Evolutionary conservation across 2,888 invertebrate genomes (phyloP).

Genomic region (Tyria jacobaeae): DNA sequence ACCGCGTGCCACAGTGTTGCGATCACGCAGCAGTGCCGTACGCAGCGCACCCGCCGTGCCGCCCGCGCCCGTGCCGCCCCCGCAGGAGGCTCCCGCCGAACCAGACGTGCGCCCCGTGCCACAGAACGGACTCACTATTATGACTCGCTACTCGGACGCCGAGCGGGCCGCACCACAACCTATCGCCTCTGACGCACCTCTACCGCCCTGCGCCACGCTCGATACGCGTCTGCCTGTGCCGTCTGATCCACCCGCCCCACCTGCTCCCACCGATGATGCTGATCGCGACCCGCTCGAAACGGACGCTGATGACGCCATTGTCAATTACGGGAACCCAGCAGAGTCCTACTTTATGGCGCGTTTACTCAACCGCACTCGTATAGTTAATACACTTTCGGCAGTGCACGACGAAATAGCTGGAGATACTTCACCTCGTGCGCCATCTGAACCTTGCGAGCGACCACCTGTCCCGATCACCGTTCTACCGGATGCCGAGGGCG

Average conservation of each 20-base stretch:
- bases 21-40: constrained; percentile 66
- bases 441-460: constrained; percentile 41
- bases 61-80: constrained; percentile 32
- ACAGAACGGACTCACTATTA: constrained; percentile 80
- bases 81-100: constrained; percentile 30
- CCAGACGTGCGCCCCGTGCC: constrained; percentile 60
- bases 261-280: constrained; percentile 24
- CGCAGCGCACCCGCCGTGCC: constrained; percentile 43
- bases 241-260: constrained; percentile 33
- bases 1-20: constrained; percentile 89
- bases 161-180: constrained; percentile 62
- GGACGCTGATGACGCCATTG: constrained; percentile 63
- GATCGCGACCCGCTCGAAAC: constrained; percentile 43
- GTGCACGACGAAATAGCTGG: constrained; percentile 74
- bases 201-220: constrained; percentile 72
- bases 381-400: constrained; percentile 75
- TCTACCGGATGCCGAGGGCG: constrained; percentile 38
- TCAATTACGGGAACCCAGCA: constrained; percentile 81
- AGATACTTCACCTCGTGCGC: constrained; percentile 30
- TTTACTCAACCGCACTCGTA: constrained; percentile 71
- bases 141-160: constrained; percentile 80
- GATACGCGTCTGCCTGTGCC: constrained; percentile 67
- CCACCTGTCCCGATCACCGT: constrained; percentile 36
- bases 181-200: constrained; percentile 58
- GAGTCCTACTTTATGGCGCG: constrained; percentile 83